phyloP scores from a whole-genome alignment of 2,888 invertebrate species.

The Apamea sordens region DNA sequence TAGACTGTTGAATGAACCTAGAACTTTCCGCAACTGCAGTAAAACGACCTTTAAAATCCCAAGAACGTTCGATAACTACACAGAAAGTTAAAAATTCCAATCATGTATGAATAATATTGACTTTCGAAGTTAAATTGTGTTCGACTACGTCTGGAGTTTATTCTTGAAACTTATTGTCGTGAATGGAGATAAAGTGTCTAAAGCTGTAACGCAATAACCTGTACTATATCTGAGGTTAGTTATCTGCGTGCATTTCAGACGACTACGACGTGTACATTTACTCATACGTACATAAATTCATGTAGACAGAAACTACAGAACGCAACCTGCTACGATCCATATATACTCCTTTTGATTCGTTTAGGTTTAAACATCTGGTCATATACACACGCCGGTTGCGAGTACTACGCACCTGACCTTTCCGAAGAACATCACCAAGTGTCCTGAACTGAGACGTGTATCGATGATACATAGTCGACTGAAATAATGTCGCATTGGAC shows the following conservation, averaged over 20 bases:
- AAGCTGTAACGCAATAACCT: constrained; percentile 26
- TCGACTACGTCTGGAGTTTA: constrained; percentile 4
- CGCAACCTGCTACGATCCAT: too few relatives aligned
- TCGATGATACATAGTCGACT: not conserved
- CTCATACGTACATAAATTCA: too few relatives aligned
- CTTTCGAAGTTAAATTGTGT: constrained; percentile 36
- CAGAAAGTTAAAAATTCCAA: constrained; percentile 1
- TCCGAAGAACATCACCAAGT: too few relatives aligned
- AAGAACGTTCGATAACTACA: not conserved
- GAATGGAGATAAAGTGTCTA: constrained; percentile 38
- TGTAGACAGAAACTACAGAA: too few relatives aligned
- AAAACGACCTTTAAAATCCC: constrained; percentile 7
- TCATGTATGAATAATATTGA: constrained; percentile 18
- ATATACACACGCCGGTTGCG: too few relatives aligned
- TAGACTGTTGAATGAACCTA: not conserved
- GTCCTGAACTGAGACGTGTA: not conserved
- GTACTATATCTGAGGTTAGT: constrained; percentile 34
- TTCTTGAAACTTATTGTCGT: constrained; percentile 32
- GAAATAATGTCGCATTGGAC: not conserved
- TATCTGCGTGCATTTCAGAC: constrained; percentile 49
- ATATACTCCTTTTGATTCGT: too few relatives aligned
- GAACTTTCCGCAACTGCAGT: not conserved
- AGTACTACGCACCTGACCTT: too few relatives aligned
- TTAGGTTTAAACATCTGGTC: too few relatives aligned
- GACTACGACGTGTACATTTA: not conserved